A percentile compares a stretch with the other conserved stretches of the same genome.
Evolutionary conservation across 1,140 invertebrate species (phyloP).

Genomic region (Branchinecta lynchi): DNA sequence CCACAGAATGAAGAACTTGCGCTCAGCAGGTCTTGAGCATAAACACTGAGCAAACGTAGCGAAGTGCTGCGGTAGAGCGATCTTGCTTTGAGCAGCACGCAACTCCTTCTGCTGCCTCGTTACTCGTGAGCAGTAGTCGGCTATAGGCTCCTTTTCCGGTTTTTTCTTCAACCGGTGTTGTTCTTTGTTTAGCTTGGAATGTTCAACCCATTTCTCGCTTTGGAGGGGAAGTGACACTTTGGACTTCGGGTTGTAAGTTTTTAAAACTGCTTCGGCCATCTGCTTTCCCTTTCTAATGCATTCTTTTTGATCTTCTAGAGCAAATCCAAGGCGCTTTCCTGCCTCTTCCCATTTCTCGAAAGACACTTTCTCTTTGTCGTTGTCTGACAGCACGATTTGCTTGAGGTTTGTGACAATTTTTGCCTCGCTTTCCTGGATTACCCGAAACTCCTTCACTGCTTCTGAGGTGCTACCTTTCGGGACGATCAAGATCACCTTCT

Average conservation of each 20-base stretch:
- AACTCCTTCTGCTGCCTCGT: neutral
- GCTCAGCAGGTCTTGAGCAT: neutral
- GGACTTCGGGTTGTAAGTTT: neutral
- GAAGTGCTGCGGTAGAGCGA: neutral
- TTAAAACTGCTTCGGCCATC: neutral
- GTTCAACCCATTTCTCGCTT: neutral
- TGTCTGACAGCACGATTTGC: neutral
- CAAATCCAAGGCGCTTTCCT: neutral
- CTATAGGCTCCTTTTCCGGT: neutral
- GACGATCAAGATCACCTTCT: too few species aligned
- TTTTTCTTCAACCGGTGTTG: neutral
- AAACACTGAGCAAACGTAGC: neutral
- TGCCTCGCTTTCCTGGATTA: neutral
- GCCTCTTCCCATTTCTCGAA: neutral
- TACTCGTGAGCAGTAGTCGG: neutral
- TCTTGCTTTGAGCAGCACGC: neutral
- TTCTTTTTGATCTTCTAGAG: neutral
- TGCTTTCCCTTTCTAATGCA: neutral
- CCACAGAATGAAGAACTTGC: neutral
- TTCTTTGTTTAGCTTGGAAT: neutral
- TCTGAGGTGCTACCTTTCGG: too few species aligned
- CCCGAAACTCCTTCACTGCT: neutral
- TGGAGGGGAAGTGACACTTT: neutral
- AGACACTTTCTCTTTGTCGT: neutral
- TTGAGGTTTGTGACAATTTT: neutral